Base-by-base conservation (phyloP, 2,797 vertebrate species). In the Chrosomus eos region DNA sequence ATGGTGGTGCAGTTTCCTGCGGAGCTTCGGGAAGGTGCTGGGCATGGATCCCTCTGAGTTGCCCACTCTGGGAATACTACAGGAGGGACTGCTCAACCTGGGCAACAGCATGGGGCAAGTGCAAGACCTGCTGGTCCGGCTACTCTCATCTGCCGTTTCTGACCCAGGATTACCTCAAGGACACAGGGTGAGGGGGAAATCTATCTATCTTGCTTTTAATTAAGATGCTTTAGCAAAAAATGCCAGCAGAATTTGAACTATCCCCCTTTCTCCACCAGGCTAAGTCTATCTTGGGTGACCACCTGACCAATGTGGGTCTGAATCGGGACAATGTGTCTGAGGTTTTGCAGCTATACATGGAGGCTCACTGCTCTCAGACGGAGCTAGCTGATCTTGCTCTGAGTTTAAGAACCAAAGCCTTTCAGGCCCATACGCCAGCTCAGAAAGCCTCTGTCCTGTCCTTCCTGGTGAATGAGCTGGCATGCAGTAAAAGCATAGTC, bases 1-100 rank as follows among this genome's bases (percentile, higher is more conserved):
- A 99, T 99, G 98, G 96, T 99, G 90, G 97, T 99, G 88, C 98
- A 99, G 93, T 99, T 99, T 99, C 93, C 93, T 99, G 91, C 93
- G 96, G 67, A 98, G 98, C 89, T 99, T 99, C 2, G 98, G 98
- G 82, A 99, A 98, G 93, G 98, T 99, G 88, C 93, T 99, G 88
- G 97, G 97, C 82, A 96, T 99, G 86, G 98, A 99, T 88, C 89
- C 97, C 90, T 96, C 93, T 48, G 98, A 99, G 88, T 94, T 98
- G 82, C 98, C 98, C 82, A 97, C 96, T 18, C 93, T 99, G 90
- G 97, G 95, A 21, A 92, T 97, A 91, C 96, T 99, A 82, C 98
- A 99, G 87, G 98, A 99, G 89, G 98, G 98, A 74, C 92, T 99
- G 90, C 96, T 99, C 87, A 99, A 99, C 89, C 91, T 98, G 85